Conservation (phyloP, 2,888 invertebrate genomes). For the Metacarcinus magister region DNA sequence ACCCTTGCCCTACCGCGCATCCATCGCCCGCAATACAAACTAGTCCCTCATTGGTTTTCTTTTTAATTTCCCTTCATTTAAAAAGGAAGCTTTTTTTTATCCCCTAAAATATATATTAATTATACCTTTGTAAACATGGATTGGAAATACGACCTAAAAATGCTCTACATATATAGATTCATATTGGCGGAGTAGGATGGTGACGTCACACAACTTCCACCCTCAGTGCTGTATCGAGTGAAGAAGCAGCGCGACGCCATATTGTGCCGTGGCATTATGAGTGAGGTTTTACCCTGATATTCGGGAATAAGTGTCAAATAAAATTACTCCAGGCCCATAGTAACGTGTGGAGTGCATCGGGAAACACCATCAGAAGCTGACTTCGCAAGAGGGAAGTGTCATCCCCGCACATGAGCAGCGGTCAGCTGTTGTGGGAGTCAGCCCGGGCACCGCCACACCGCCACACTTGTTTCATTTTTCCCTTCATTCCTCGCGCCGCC, state of each 20-base stretch:
- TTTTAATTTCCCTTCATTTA: background rate
- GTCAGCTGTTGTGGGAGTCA: conserved; percentile 71
- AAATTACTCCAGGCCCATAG: conserved; percentile 69
- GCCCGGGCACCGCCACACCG: conserved; percentile 22
- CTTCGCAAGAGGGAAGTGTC: conserved; percentile 74
- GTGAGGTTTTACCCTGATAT: conserved; percentile 69
- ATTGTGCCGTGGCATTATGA: conserved; percentile 80
- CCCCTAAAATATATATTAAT: background rate
- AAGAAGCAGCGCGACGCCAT: conserved; percentile 80
- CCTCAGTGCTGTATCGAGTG: conserved; percentile 82
- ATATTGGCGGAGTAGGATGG: conserved; percentile 74
- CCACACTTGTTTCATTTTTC: conserved; percentile 77
- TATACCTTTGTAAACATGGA: background rate
- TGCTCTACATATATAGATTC: background rate
- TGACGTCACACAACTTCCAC: conserved; percentile 80
- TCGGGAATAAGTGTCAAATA: conserved; percentile 74
- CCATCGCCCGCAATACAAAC: conserved; percentile 64
- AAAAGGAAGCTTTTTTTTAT: background rate
- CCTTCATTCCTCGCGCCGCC: conserved; percentile 35
- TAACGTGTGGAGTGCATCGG: conserved; percentile 76
- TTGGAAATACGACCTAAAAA: background rate
- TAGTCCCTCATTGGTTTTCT: conserved; percentile 65
- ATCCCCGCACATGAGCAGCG: conserved; percentile 70
- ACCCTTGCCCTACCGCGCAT: conserved; percentile 65
- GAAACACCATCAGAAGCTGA: conserved; percentile 74